Base-by-base conservation (phyloP, 2,888 invertebrate species). In the Agrotis exclamationis region DNA sequence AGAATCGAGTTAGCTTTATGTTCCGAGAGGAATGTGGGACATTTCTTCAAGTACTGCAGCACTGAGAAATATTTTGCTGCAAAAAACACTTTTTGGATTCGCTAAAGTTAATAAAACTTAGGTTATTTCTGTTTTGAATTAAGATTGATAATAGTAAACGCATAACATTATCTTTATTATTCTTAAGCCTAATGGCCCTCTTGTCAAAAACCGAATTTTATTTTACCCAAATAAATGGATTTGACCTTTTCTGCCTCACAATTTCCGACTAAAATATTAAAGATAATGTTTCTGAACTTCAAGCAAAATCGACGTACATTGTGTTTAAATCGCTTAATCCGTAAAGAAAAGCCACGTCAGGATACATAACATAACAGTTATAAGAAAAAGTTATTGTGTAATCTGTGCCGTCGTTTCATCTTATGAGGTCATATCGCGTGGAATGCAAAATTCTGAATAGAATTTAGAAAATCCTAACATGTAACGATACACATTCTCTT, bases 401-500 rank as follows among this genome's bases (percentile, higher is more conserved):
- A 81, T 82, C 57, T 77, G 59, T 53, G 63, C 16, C 22, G 63
- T 78, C 69, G 60, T 82, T 82, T 58, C n/a, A 62, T 60, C 14
- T 73, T 73, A 82, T 63, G 69, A 56, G 53, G 39, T 63, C 50
- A 73, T 78, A 54, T 60, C 33, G 50, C 48, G 68, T 65, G 56
- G n/a, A 50, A 53, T 47, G n/a, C 45, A 69, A 50, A 63, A 56
- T 63, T 66, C 18, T 76, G 56, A 75, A 62, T n/a, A 22, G n/a
- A 50, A 50, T 57, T 63, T 24, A 50, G 39, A 54, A 75, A 80
- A 44, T 70, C 4, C 6, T n/a, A 39, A 44, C 7, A 50, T 28
- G 16, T 13, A 56, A 66, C 11, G 5, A 18, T 4, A 28, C 2
- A 28, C 5, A 1, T 50, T 48, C 16, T 48, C 14, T 5, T 33